Conservation (phyloP, 64 coral and sea anemone genomes). For the Anthopleura sola region DNA sequence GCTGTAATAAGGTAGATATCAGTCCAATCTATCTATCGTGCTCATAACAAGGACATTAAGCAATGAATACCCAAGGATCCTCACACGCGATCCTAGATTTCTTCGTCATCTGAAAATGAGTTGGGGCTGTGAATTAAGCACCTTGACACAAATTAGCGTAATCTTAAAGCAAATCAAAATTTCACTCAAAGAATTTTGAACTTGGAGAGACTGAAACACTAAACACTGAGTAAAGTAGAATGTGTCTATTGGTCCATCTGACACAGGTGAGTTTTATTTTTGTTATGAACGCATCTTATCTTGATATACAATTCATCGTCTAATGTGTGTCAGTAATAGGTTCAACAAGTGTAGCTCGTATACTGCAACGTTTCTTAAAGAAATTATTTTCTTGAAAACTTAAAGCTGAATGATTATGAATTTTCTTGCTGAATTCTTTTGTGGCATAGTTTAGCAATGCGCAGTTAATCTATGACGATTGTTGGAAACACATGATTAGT, state of each 20-base stretch:
- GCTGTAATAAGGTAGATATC: not conserved
- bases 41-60: not conserved
- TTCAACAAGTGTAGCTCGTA: not conserved
- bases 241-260: not conserved
- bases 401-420: too few species aligned
- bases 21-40: not conserved
- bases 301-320: not conserved
- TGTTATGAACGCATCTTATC: not conserved
- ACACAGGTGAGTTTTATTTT: not conserved
- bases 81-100: not conserved
- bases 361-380: too few species aligned
- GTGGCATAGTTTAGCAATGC: too few species aligned
- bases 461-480: too few species aligned
- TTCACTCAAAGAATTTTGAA: not conserved
- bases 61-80: not conserved
- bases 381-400: too few species aligned
- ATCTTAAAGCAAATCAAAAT: constrained; percentile 2
- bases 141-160: not conserved
- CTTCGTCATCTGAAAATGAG: not conserved
- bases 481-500: too few species aligned
- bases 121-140: not conserved
- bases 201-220: not conserved
- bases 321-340: too few species aligned
- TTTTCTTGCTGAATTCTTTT: too few species aligned
- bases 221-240: not conserved